These are phyloP conservation scores for Macheiramphus alcinus DNA, from an alignment of 2,113 vertebrate genomes.

Conservation along the genomic window DNA sequence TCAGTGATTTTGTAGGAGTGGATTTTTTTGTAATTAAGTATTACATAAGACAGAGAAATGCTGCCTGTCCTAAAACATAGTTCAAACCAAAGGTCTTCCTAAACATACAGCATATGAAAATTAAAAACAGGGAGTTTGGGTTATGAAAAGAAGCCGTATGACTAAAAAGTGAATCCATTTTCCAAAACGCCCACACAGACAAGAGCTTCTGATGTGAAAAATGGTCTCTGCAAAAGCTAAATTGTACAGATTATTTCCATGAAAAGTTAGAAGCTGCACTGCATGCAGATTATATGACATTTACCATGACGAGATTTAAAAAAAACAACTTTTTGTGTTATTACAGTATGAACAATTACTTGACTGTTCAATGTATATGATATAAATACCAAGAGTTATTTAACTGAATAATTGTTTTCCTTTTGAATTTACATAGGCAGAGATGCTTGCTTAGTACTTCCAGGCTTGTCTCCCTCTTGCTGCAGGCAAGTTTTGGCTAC, in stretches of 20 bases:
- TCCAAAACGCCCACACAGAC: constrained; percentile 74
- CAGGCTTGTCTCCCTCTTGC: background rate
- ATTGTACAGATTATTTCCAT: constrained; percentile 47
- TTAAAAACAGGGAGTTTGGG: constrained; percentile 37
- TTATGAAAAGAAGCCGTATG: constrained; percentile 59
- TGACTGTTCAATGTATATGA: background rate
- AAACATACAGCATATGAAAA: background rate
- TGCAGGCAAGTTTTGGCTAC: background rate
- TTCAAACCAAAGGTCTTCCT: constrained; percentile 30
- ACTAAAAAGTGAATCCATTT: constrained; percentile 69
- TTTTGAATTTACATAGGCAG: background rate
- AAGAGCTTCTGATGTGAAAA: constrained; percentile 70
- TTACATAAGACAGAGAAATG: background rate
- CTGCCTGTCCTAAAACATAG: background rate
- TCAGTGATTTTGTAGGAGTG: background rate
- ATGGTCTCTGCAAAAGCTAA: constrained; percentile 68
- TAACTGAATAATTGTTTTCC: background rate
- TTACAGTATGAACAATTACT: background rate
- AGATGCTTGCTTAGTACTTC: background rate
- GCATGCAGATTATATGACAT: constrained; percentile 25
- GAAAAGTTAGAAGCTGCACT: constrained; percentile 45
- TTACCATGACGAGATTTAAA: background rate
- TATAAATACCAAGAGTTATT: background rate
- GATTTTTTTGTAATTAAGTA: background rate
- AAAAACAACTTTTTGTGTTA: background rate